phyloP scores from a whole-genome alignment of 2,797 vertebrate genomes.

The Adrianichthys oophorus region DNA sequence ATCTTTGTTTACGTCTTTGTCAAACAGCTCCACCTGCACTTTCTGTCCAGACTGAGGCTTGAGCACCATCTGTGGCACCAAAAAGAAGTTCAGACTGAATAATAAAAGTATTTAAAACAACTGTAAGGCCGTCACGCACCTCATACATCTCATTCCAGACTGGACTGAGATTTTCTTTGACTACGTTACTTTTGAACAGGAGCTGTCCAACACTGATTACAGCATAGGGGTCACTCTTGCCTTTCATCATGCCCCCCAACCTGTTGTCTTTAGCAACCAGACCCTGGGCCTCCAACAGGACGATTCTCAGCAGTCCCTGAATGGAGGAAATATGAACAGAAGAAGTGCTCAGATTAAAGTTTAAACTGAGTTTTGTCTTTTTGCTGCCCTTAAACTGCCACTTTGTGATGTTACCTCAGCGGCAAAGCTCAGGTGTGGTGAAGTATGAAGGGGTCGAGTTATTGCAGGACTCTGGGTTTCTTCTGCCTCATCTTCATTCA shows the following conservation, averaged over 20 bases:
- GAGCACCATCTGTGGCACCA: constrained; percentile 77
- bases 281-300: constrained; percentile 86
- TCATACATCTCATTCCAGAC: constrained; percentile 91
- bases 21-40: constrained; percentile 84
- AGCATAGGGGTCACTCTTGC: constrained; percentile 92
- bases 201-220: constrained; percentile 77
- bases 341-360: too few relatives aligned
- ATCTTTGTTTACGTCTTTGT: constrained; percentile 91
- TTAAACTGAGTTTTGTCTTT: not conserved
- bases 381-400: not conserved
- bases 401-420: constrained; percentile 74
- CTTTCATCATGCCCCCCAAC: constrained; percentile 82
- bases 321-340: constrained; percentile 6
- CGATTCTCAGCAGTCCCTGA: constrained; percentile 86
- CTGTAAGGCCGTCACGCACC: constrained; percentile 62
- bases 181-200: constrained; percentile 82
- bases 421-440: constrained; percentile 80
- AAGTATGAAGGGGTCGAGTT: constrained; percentile 72
- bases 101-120: not conserved
- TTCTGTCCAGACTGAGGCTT: constrained; percentile 79
- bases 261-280: constrained; percentile 88
- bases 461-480: constrained; percentile 54
- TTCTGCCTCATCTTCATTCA: constrained; percentile 51
- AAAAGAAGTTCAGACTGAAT: constrained; percentile 1
- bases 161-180: constrained; percentile 88